These are phyloP conservation scores for Theristicus caerulescens DNA, from an alignment of 2,113 vertebrate genomes.

Conservation along the genomic window DNA sequence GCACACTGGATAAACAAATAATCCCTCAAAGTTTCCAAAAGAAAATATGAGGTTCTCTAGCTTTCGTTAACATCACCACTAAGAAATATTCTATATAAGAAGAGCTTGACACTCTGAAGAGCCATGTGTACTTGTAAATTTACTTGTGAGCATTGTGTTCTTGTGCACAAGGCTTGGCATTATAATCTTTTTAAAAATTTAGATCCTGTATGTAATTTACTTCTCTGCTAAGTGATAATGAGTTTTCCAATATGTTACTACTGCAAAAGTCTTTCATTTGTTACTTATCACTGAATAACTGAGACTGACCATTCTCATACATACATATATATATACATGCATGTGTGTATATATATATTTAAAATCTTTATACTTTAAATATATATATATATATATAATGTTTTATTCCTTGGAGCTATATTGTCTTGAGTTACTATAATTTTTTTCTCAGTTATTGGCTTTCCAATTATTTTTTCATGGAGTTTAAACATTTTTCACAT, in stretches of 20 bases:
- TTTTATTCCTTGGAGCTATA: not conserved
- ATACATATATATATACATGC: not conserved
- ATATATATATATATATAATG: not conserved
- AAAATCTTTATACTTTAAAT: not conserved
- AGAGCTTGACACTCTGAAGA: not conserved
- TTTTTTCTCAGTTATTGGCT: not conserved
- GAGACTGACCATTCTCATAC: not conserved
- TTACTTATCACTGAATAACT: not conserved
- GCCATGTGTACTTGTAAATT: accelerated
- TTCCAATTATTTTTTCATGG: not conserved
- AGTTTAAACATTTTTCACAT: not conserved
- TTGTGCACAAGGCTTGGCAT: too few relatives aligned
- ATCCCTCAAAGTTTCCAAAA: not conserved
- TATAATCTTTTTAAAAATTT: not conserved
- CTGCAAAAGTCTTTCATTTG: not conserved
- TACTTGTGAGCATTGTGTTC: not conserved
- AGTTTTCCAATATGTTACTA: not conserved
- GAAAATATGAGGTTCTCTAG: not conserved
- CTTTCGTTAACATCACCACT: not conserved
- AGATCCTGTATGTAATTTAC: not conserved
- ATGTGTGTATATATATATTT: not conserved
- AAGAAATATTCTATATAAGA: not conserved
- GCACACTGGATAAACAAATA: not conserved
- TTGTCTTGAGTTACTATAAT: not conserved
- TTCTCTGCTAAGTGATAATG: not conserved